Evolutionary conservation across 2,797 vertebrate genomes (phyloP).

Genomic region (Platyrinchus mystaceus): DNA sequence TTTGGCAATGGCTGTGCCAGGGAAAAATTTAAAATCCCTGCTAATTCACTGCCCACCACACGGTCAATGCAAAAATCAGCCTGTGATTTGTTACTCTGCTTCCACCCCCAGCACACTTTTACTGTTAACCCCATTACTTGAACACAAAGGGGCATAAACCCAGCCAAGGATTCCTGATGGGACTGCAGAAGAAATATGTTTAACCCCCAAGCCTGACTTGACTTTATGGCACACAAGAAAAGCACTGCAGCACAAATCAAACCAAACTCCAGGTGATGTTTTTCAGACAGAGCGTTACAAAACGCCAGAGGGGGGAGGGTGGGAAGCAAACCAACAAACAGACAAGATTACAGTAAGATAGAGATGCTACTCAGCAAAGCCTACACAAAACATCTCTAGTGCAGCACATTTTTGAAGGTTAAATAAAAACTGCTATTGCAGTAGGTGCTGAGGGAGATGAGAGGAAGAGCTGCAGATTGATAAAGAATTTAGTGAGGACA

Average conservation of each 20-base stretch:
- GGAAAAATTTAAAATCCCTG: neutral
- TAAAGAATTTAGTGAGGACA: neutral
- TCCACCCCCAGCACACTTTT: neutral
- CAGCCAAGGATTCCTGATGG: neutral
- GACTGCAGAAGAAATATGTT: neutral
- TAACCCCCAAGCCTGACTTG: neutral
- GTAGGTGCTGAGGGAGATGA: neutral
- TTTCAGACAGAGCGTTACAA: neutral
- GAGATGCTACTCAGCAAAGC: constrained; percentile 2
- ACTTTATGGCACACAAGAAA: neutral
- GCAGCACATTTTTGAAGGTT: constrained; percentile 34
- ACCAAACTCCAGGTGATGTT: neutral
- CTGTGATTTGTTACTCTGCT: neutral
- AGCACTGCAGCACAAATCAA: neutral
- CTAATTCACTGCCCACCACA: neutral
- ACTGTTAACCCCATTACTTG: neutral
- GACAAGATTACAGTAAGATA: neutral
- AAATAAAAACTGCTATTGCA: neutral
- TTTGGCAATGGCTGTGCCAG: neutral
- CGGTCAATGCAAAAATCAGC: neutral
- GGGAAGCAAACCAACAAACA: neutral
- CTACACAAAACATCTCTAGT: neutral
- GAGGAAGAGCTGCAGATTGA: neutral
- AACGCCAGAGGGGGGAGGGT: neutral
- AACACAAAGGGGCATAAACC: neutral